Evolutionary conservation across 2,113 vertebrate species (phyloP), one percentile per base, ranked within the genome.

Genomic region (Eleginops maclovinus): DNA sequence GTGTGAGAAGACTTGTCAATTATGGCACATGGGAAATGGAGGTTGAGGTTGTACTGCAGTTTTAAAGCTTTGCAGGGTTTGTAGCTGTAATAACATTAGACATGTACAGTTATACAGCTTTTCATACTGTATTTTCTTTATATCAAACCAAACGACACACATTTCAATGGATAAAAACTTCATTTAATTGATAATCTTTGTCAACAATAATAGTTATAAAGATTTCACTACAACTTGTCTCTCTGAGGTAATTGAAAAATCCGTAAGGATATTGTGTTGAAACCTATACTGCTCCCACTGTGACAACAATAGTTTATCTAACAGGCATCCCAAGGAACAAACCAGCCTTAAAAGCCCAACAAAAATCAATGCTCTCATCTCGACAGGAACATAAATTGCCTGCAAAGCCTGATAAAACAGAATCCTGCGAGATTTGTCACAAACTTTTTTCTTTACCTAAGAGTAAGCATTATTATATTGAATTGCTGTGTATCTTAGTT

Each of bases 351-450:
- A 77, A 78, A 67, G 62, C 77, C 44, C 7, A 16, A 22, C 36
- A 72, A 44, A 77, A 70, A 84, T 79, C 77, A 72, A 88, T 75
- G 50, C 22, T 47, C 26, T 76, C 73, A 59, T 73, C 49, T 40
- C 60, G 22, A 62, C 51, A 26, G 60, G 41, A 74, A 47, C 70
- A 83, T 73, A 55, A 69, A 83, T 67, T 61, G 72, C 31, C 53
- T 62, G 13, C 19, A 53, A 61, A 80, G 13, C 14, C 51, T 61
- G 77, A 85, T 71, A 24, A 40, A 50, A 69, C 40, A 53, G 17
- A 78, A 41, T 55, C 11, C 49, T 40, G 16, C 5, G 16, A 61
- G 56, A 77, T 67, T 68, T 74, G 22, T 55, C 14, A 58, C 61
- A n/a, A 41, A 49, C 26, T 47, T 68, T 36, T 69, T 72, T 60